Evolutionary conservation across 2,797 vertebrate genomes (phyloP), one percentile per base, ranked within the genome.

Genomic region (Phataginus tricuspis): DNA sequence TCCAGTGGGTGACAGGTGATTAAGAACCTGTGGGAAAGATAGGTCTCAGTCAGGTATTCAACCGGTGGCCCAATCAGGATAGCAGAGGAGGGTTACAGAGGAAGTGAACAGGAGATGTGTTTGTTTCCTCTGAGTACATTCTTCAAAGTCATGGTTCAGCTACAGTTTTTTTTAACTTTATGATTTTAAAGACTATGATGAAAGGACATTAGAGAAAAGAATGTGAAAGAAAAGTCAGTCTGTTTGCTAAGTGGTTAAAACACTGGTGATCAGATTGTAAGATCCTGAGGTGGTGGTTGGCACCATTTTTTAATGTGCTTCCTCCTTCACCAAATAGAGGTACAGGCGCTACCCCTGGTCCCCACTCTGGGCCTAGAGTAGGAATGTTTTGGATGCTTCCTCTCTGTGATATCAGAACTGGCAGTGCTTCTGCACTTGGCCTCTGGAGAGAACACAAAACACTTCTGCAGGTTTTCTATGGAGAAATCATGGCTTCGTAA

Each of bases 1-100:
- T 39, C 99, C 99, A 18, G 98, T 98, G 29, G 97, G 98, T 75
- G 99, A 99, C 53, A 99, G 98, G 96, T 99, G 99, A 92, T 98
- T 97, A 91, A 99, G 98, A 61, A 99, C 98, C 99, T 99, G 88
- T 4, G 49, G 72, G 86, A 97, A 95, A 97, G 63, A 31, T 7
- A 94, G 86, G 34, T 72, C 85, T 96, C 82, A 92, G 90, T 18
- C 79, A 64, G 72, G n/a, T 39, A 93, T 95, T 94, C n/a, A n/a
- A 86, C 37, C 12, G 25, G 45, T 34, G 66, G 29, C 45, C 79
- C 39, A 72, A 16, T 16, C 42, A 68, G 39, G n/a, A 21, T 18
- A 37, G 53, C 10, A 37, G 49, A 0, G 11, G 53, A 49, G 10
- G 11, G 19, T 11, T 45, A 4, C 3, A 57, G 91, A 31, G 34